Conservation (phyloP, 2,113 vertebrate species). For the Poeciliopsis retropinna region DNA sequence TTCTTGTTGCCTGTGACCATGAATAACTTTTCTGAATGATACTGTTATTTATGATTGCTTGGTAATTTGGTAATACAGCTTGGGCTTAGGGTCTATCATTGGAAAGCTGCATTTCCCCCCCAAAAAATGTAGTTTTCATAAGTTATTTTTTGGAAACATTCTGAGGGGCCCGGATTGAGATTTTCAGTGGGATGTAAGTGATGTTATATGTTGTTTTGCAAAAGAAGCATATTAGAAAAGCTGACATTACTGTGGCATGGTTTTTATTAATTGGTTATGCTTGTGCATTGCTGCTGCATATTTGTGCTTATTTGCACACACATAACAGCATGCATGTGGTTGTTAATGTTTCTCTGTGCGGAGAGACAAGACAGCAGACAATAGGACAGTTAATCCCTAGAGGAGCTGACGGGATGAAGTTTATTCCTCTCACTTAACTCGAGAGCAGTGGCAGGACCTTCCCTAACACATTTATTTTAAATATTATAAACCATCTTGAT, state of each 20-base stretch:
- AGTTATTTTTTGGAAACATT: slow-evolving; percentile 17
- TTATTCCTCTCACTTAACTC: slow-evolving; percentile 38
- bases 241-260: slow-evolving; percentile 8
- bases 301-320: slow-evolving; percentile 4
- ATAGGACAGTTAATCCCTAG: slow-evolving; percentile 60
- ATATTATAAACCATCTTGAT: neutral
- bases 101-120: slow-evolving; percentile 9
- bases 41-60: slow-evolving; percentile 14
- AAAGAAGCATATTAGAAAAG: neutral
- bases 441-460: slow-evolving; percentile 13
- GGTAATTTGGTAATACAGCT: neutral
- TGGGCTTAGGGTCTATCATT: neutral
- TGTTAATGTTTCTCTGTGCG: slow-evolving; percentile 14
- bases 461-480: slow-evolving; percentile 1
- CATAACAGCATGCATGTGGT: neutral
- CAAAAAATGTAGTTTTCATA: neutral
- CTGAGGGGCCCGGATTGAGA: slow-evolving; percentile 7
- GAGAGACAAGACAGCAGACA: slow-evolving; percentile 46
- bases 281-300: neutral
- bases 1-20: slow-evolving; percentile 2
- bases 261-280: neutral
- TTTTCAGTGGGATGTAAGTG: neutral
- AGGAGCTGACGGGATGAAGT: slow-evolving; percentile 68
- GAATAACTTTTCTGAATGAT: slow-evolving; percentile 8
- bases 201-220: neutral